Evolutionary conservation across 2,888 invertebrate genomes (phyloP).

Genomic region (Hypercompe scribonia): DNA sequence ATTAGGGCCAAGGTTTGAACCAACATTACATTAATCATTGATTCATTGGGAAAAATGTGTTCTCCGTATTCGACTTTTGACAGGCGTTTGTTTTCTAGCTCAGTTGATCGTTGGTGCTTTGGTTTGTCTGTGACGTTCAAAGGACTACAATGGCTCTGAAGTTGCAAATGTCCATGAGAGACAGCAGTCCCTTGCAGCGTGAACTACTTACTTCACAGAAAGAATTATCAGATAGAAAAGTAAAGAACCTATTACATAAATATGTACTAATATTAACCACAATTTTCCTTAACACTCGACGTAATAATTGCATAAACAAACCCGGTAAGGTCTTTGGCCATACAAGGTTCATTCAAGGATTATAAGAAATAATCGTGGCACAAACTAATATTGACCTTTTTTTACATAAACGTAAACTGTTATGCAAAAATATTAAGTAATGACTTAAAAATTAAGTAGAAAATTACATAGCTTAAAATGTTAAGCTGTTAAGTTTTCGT

Average conservation of each 20-base stretch:
- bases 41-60: not conserved
- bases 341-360: conserved; percentile 21
- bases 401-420: not conserved
- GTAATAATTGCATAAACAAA: conserved; percentile 6
- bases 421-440: not conserved
- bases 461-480: not conserved
- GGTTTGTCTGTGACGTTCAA: too few relatives aligned
- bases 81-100: too few relatives aligned
- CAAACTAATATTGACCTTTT: not conserved
- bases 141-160: too few relatives aligned
- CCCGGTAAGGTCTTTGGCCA: conserved; percentile 25
- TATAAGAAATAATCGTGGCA: conserved; percentile 17
- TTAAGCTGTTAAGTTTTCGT: too few relatives aligned
- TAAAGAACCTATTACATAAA: not conserved
- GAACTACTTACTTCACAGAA: too few relatives aligned
- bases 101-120: too few relatives aligned
- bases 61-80: too few relatives aligned
- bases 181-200: too few relatives aligned
- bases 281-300: conserved; percentile 18
- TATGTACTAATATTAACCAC: conserved; percentile 5
- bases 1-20: conserved; percentile 44
- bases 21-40: conserved; percentile 20
- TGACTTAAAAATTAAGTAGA: not conserved
- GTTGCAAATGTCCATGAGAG: too few relatives aligned
- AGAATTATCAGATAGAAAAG: too few relatives aligned